These are phyloP conservation scores for Meghimatium bilineatum DNA, from an alignment of 2,888 invertebrate genomes.

Conservation along the genomic window DNA sequence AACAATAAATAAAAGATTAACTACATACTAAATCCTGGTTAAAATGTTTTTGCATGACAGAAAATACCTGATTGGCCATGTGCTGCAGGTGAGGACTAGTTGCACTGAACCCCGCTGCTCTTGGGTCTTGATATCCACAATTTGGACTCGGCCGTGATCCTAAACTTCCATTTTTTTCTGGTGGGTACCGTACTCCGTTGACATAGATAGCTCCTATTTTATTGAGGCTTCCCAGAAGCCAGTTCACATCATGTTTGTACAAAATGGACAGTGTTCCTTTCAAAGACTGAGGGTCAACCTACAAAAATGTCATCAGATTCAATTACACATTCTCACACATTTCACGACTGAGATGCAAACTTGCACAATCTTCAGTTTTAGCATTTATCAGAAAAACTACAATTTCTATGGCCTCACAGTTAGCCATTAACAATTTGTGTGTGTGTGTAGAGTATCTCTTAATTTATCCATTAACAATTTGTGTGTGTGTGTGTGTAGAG, in stretches of 20 bases:
- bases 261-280: constrained; percentile 68
- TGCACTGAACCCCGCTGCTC: constrained; percentile 23
- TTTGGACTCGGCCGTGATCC: neutral
- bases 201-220: constrained; percentile 65
- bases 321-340: neutral
- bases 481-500: no score
- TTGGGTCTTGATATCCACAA: constrained; percentile 35
- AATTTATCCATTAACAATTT: no score
- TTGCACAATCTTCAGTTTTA: no score
- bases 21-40: no score
- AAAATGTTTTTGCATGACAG: no score
- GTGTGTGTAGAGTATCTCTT: no score
- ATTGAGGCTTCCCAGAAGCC: constrained; percentile 59
- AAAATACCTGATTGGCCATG: constrained; percentile 47
- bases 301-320: constrained; percentile 25
- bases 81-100: constrained; percentile 48
- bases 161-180: constrained; percentile 50
- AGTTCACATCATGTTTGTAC: constrained; percentile 64
- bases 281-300: constrained; percentile 73
- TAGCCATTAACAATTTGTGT: no score
- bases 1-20: no score
- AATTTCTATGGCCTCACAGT: no score
- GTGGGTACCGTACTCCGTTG: constrained; percentile 62
- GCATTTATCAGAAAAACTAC: no score
- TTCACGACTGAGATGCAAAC: neutral